These are phyloP conservation scores for Arvicanthis niloticus DNA, from an alignment of 2,113 vertebrate genomes.

Conservation along the genomic window DNA sequence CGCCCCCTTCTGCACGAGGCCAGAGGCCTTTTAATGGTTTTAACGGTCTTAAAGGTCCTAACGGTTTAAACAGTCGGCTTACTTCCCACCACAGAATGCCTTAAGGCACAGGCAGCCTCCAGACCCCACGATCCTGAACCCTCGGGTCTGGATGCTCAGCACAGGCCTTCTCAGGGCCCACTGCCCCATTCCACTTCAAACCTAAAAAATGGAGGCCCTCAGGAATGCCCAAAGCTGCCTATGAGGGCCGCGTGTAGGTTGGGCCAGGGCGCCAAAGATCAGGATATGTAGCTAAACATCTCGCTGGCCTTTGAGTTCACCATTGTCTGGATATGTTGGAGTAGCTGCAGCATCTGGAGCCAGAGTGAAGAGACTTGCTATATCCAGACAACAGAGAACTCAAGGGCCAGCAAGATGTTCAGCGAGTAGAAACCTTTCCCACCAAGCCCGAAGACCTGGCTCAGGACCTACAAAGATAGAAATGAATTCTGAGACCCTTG, in stretches of 20 bases:
- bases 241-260: neutral
- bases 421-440: neutral
- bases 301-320: no score
- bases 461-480: neutral
- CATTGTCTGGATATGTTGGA: neutral
- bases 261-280: no score
- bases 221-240: neutral
- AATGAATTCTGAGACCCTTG: neutral
- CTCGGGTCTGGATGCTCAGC: neutral
- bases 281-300: no score
- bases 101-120: fast-evolving
- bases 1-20: fast-evolving
- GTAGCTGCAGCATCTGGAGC: neutral
- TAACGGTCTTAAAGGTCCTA: neutral
- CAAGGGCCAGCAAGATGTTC: no score
- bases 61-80: neutral
- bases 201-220: neutral
- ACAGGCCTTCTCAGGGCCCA: neutral
- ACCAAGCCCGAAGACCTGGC: neutral
- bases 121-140: neutral
- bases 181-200: neutral
- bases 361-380: neutral
- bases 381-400: neutral
- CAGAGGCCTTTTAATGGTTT: neutral
- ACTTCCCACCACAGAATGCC: fast-evolving